Evolutionary conservation across 2,888 invertebrate species (phyloP).

Genomic region (Phortica okadai): DNA sequence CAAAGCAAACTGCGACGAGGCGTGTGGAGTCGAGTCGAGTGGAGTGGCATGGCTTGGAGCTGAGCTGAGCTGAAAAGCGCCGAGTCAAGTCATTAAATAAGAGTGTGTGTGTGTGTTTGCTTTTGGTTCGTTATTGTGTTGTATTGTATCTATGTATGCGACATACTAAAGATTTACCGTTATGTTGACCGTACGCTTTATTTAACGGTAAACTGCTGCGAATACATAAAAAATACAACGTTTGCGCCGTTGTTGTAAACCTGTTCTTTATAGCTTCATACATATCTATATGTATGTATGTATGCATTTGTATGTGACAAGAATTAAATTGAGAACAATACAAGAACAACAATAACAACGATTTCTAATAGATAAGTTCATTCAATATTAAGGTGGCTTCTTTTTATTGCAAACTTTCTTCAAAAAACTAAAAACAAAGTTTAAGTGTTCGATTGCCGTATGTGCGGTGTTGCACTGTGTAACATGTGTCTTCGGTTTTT

Average conservation of each 20-base stretch:
- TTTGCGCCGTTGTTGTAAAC: too few species aligned
- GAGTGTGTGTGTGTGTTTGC: background rate
- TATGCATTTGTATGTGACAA: background rate
- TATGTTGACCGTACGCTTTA: conserved; percentile 4
- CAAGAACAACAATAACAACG: conserved; percentile 3
- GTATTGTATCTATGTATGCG: background rate
- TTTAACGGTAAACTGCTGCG: too few species aligned
- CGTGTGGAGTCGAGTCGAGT: too few species aligned
- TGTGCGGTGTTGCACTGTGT: too few species aligned
- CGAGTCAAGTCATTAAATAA: background rate
- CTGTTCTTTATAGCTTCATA: background rate
- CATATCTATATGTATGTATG: background rate
- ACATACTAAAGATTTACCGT: conserved; percentile 6
- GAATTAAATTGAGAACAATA: background rate
- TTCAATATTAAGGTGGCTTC: background rate
- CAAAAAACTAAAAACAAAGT: background rate
- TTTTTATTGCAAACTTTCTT: background rate
- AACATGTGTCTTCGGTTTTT: too few species aligned
- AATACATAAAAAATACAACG: too few species aligned
- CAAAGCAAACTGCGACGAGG: background rate
- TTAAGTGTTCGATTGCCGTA: too few species aligned
- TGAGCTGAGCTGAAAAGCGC: background rate
- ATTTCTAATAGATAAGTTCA: conserved; percentile 15
- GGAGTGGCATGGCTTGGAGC: too few species aligned
- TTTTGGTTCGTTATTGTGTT: background rate